Base-by-base conservation (phyloP, 1,140 invertebrate genomes). In the Portunus trituberculatus region DNA sequence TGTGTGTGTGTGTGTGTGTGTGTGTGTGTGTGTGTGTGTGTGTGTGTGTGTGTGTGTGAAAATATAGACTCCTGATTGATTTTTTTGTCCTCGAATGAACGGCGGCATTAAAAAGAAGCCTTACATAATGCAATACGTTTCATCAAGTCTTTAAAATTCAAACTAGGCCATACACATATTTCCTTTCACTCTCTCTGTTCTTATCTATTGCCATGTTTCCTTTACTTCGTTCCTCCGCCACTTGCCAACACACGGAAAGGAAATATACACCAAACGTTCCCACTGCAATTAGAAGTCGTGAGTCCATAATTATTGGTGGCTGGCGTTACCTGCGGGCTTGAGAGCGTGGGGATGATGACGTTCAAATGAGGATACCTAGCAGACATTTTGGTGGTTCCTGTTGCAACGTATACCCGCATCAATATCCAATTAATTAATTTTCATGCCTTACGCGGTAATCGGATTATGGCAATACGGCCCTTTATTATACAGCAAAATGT, bases 381-480 rank as follows among this genome's bases (percentile, higher is more conserved):
- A 39, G 45, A 28, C 92, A 84, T 86, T 93, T 86, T 45, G 83
- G 92, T 84, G 92, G 92, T 93, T 84, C 76, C 83, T n/a, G 83
- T 48, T 45, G 20, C 83, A 39, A 32, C 45, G 59, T 91, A 88
- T 88, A 59, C 93, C 86, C 93, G 28, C 93, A 93, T 93, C 93
- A 93, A 93, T 93, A 93, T 88, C 93, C 93, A 93, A 93, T 93
- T 93, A 93, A 93, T 93, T 93, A 87, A 88, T 93, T 88, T 86
- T 93, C 52, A 83, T 92, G 67, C 91, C 84, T 67, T 88, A 93
- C 93, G 88, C 84, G 46, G 45, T 93, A 93, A 93, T 87, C 93
- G 84, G 93, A 87, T 93, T 89, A 93, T 28, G 91, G 59, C 91
- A 92, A 92, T 48, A 92, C 91, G 91, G 46, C 31, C n/a, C 28